Percentiles rank a stretch among this genome's conserved stretches.
Conservation (phyloP, 2,888 invertebrate genomes). For the Crocallis elinguaria region DNA sequence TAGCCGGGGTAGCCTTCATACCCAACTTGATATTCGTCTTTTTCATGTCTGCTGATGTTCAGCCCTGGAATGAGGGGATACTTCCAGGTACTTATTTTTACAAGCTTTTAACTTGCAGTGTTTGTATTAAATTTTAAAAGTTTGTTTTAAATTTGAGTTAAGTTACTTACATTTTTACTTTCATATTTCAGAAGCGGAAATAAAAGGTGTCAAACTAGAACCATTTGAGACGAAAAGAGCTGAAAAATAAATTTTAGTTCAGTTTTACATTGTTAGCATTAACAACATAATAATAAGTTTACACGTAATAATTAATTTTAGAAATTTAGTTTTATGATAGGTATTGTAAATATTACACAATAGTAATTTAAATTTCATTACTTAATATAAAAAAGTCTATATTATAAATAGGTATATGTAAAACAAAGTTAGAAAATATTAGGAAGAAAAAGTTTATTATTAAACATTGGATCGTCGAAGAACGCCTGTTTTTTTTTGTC, state of each 20-base stretch:
- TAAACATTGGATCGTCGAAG: too few relatives aligned
- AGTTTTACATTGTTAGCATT: too few relatives aligned
- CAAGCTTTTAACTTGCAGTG: not conserved
- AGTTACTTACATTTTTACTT: not conserved
- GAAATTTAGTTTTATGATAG: too few relatives aligned
- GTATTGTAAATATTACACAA: too few relatives aligned
- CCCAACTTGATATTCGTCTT: slow-evolving; percentile 86
- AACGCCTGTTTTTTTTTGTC: too few relatives aligned
- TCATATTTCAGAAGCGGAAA: not conserved
- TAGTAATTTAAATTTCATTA: too few relatives aligned
- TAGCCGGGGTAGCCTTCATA: slow-evolving; percentile 85
- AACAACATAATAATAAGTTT: too few relatives aligned
- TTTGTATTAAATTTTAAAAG: not conserved
- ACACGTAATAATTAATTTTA: too few relatives aligned
- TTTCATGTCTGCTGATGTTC: slow-evolving; percentile 87
- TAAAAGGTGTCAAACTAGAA: not conserved
- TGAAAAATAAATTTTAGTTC: not conserved
- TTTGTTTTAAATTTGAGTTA: not conserved
- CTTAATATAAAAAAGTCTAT: too few relatives aligned
- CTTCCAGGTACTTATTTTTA: slow-evolving; percentile 30
- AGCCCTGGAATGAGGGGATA: slow-evolving; percentile 87
- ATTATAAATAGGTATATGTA: too few relatives aligned
- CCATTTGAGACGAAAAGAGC: not conserved
- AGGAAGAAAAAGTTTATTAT: too few relatives aligned
- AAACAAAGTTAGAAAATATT: too few relatives aligned